These are phyloP conservation scores for Metaphire vulgaris DNA, from an alignment of 1,140 invertebrate genomes.

Conservation along the genomic window DNA sequence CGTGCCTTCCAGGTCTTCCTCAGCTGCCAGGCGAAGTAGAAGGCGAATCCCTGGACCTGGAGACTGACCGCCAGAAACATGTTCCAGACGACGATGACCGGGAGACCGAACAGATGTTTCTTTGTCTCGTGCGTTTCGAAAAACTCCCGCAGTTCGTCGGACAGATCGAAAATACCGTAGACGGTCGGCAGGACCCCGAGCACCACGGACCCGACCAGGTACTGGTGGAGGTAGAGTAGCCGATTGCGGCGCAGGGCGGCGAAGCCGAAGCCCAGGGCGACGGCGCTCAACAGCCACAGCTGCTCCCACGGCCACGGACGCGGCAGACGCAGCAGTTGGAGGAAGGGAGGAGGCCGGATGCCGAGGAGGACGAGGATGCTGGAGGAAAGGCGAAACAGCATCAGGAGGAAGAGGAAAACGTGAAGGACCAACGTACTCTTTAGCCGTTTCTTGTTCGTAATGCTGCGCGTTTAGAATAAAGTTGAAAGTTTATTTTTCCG, in stretches of 20 bases:
- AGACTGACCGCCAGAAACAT: constrained; percentile 77
- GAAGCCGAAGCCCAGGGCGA: constrained; percentile 76
- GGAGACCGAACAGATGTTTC: constrained; percentile 59
- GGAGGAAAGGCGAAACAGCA: constrained; percentile 82
- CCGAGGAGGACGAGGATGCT: constrained; percentile 90
- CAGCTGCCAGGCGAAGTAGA: constrained; percentile 81
- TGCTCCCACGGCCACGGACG: constrained; percentile 89
- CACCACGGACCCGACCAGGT: constrained; percentile 69
- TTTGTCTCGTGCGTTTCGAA: constrained; percentile 63
- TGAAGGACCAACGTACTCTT: constrained; percentile 90
- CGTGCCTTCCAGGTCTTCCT: constrained; percentile 70
- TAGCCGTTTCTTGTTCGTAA: constrained; percentile 80
- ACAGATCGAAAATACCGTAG: constrained; percentile 74
- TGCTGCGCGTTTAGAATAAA: constrained; percentile 57
- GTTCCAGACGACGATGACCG: constrained; percentile 88
- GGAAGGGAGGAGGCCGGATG: constrained; percentile 60
- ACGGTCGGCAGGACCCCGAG: constrained; percentile 74
- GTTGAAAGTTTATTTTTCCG: background rate
- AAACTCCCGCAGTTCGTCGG: constrained; percentile 74
- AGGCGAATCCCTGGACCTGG: constrained; percentile 83
- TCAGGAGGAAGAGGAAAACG: constrained; percentile 76
- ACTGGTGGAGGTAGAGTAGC: constrained; percentile 67
- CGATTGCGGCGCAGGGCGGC: constrained; percentile 77
- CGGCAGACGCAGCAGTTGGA: constrained; percentile 86
- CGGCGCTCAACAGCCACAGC: constrained; percentile 77